Evolutionary conservation across 2,113 vertebrate genomes (phyloP).

Genomic region (Corynorhinus townsendii): DNA sequence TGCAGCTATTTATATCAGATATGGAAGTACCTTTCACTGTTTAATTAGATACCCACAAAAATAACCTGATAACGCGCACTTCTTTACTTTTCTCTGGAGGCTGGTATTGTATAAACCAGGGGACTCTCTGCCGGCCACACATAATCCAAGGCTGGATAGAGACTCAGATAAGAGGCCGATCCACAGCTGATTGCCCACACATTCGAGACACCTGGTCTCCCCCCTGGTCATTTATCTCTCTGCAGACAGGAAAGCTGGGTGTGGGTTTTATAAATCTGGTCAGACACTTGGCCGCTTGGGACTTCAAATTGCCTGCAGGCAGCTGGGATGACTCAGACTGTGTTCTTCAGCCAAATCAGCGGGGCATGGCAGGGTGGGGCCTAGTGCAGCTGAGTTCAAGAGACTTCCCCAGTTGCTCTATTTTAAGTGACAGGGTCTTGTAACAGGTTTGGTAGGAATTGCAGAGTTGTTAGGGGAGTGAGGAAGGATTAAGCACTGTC

Average conservation of each 20-base stretch:
- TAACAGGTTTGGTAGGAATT: neutral
- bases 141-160: neutral
- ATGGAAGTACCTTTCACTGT: neutral
- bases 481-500: neutral
- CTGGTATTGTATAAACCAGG: rapidly evolving
- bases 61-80: too few species aligned
- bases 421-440: constrained; percentile 41
- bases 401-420: neutral
- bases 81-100: neutral
- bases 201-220: neutral
- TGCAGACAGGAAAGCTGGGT: neutral
- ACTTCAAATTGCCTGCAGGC: neutral
- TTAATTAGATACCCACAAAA: neutral
- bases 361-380: neutral
- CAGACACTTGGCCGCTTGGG: neutral
- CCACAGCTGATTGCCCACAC: neutral
- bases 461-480: neutral
- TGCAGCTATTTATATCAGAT: neutral
- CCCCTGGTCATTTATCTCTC: neutral
- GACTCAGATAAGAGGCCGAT: neutral
- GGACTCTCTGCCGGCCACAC: neutral
- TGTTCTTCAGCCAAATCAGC: neutral
- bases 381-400: neutral
- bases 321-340: constrained; percentile 60
- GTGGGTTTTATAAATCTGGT: neutral